A percentile compares a stretch with the other conserved stretches of the same genome.
Evolutionary conservation across 2,113 vertebrate genomes (phyloP).

Genomic region (Tautogolabrus adspersus): DNA sequence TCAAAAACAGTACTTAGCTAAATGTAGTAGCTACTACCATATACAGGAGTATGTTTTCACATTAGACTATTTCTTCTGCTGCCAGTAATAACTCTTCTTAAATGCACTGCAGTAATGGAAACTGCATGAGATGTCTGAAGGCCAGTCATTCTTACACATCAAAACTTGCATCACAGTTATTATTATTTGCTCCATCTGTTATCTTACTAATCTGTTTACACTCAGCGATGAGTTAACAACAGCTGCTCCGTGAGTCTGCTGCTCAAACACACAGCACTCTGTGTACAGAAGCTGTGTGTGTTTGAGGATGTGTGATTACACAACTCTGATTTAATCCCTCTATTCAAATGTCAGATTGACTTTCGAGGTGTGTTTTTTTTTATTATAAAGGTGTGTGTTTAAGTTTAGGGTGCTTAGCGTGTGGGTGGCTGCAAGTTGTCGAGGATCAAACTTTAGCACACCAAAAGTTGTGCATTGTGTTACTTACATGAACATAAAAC

Average conservation of each 20-base stretch:
- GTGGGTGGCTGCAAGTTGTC: not conserved
- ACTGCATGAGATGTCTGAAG: not conserved
- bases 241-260: slow-evolving; percentile 21
- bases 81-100: too few species aligned
- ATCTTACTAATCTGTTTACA: slow-evolving; percentile 27
- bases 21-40: too few species aligned
- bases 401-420: not conserved
- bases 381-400: not conserved
- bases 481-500: too few species aligned
- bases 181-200: not conserved
- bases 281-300: not conserved
- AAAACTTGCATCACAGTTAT: not conserved
- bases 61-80: too few species aligned
- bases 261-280: not conserved
- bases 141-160: not conserved
- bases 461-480: too few species aligned
- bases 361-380: too few species aligned
- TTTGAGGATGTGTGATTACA: not conserved
- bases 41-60: too few species aligned
- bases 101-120: not conserved
- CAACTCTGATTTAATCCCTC: not conserved
- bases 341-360: not conserved
- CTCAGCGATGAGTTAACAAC: slow-evolving; percentile 1
- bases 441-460: not conserved
- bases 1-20: too few species aligned